A percentile compares a stretch with the other conserved stretches of the same genome.
Conservation (phyloP, 2,113 vertebrate genomes). For the Polypterus senegalus region DNA sequence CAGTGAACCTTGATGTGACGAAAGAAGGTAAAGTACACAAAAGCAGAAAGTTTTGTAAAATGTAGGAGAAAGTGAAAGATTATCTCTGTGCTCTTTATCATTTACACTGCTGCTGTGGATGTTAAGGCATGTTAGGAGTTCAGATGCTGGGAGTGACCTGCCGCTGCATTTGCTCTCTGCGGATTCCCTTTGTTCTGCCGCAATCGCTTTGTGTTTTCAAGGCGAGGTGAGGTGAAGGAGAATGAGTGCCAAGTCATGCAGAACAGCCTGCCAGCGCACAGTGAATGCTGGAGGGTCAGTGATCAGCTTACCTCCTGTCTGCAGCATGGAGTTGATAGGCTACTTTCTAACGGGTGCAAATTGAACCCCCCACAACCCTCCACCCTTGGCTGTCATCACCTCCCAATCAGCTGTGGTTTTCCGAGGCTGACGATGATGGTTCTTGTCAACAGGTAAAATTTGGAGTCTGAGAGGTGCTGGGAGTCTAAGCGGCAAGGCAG, state of each 20-base stretch:
- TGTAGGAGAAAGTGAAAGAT: no score
- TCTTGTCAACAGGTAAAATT: constrained; percentile 44
- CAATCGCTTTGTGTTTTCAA: neutral
- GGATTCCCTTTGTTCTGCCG: neutral
- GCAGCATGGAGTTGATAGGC: neutral
- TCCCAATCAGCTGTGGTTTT: constrained; percentile 58
- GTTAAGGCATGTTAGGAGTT: no score
- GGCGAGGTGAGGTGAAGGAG: no score
- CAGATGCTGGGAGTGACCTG: neutral
- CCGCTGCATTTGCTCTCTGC: neutral
- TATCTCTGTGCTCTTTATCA: no score
- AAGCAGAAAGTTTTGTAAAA: no score
- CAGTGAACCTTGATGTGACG: no score
- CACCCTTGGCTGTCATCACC: constrained; percentile 48
- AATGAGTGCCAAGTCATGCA: neutral
- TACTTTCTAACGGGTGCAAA: constrained; percentile 27
- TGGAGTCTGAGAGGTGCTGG: constrained; percentile 44
- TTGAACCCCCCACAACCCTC: constrained; percentile 19
- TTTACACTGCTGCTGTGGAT: no score
- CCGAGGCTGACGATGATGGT: constrained; percentile 48
- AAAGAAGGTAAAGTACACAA: no score
- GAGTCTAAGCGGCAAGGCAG: neutral
- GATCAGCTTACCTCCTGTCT: constrained; percentile 19
- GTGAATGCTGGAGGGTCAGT: constrained; percentile 11
- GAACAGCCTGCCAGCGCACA: neutral